Conservation (phyloP, 2,888 invertebrate genomes). For the Drosophila macrospina region DNA sequence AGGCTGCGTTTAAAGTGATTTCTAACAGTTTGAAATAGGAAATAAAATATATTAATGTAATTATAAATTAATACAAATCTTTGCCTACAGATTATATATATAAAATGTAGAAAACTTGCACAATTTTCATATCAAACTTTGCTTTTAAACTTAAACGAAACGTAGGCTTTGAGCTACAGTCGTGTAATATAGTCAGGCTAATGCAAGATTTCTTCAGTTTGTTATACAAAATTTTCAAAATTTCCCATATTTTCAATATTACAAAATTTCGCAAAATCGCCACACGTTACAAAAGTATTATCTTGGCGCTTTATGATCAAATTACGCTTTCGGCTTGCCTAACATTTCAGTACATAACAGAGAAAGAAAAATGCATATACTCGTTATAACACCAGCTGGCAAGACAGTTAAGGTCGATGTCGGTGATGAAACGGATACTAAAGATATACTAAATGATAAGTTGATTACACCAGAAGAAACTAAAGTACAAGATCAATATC, state of each 20-base stretch:
- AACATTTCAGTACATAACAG: constrained; percentile 15
- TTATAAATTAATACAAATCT: not conserved
- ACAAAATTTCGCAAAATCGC: constrained; percentile 35
- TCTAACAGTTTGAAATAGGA: too few relatives aligned
- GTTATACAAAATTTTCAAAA: not conserved
- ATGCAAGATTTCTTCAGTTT: not conserved
- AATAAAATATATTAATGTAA: too few relatives aligned
- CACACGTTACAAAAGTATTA: constrained; percentile 9
- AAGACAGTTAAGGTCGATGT: constrained; percentile 51
- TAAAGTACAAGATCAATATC: constrained; percentile 5
- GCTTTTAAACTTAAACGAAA: not conserved
- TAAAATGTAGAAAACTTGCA: too few relatives aligned
- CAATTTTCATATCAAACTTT: too few relatives aligned
- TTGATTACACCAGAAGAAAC: not conserved
- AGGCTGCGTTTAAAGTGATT: not conserved
- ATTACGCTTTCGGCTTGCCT: constrained; percentile 47
- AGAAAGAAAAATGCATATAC: constrained; percentile 53
- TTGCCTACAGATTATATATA: too few relatives aligned
- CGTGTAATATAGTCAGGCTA: not conserved
- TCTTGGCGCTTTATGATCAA: constrained; percentile 46
- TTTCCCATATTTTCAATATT: not conserved
- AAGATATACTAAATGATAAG: not conserved
- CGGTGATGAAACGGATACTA: constrained; percentile 34
- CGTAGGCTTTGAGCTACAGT: not conserved
- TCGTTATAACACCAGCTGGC: constrained; percentile 62